Evolutionary conservation across 2,797 vertebrate species (phyloP).

Genomic region (Poeciliopsis paucimaculata): DNA sequence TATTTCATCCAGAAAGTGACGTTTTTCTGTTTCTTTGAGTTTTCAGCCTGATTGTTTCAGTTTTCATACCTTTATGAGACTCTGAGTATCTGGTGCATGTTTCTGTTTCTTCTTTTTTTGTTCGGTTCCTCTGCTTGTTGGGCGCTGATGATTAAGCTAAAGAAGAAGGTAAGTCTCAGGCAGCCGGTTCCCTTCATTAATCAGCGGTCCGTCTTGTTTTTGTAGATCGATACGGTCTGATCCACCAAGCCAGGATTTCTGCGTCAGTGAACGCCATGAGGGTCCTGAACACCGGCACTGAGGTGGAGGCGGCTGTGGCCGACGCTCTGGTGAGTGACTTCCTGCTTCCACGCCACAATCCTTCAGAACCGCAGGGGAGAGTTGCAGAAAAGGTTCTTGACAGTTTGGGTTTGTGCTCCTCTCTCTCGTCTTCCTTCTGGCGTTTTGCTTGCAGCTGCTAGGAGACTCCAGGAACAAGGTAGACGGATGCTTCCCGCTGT

Average conservation of each 20-base stretch:
- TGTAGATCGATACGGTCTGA: slow-evolving; percentile 92
- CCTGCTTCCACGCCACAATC: too few relatives aligned
- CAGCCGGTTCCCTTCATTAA: background rate
- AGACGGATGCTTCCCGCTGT: slow-evolving; percentile 82
- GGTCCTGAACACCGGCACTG: slow-evolving; percentile 94
- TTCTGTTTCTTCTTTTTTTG: background rate
- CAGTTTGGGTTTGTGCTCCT: background rate
- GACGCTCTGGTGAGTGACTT: slow-evolving; percentile 91
- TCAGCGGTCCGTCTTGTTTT: slow-evolving; percentile 49
- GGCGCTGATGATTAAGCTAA: too few relatives aligned
- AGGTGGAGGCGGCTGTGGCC: slow-evolving; percentile 96
- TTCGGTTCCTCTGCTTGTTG: background rate
- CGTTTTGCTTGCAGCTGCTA: slow-evolving; percentile 92
- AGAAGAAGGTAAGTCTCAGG: slow-evolving; percentile 46
- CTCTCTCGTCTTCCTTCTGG: slow-evolving; percentile 86
- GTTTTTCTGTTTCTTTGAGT: background rate
- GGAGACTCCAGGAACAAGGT: slow-evolving; percentile 99
- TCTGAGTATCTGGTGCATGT: background rate
- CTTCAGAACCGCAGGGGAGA: background rate
- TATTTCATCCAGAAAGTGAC: background rate
- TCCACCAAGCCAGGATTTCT: slow-evolving; percentile 93
- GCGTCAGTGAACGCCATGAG: slow-evolving; percentile 95
- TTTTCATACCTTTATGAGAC: background rate
- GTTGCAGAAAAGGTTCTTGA: background rate
- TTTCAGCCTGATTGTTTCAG: background rate